These are phyloP conservation scores for Therioaphis trifolii DNA, from an alignment of 2,888 invertebrate species.

Conservation along the genomic window DNA sequence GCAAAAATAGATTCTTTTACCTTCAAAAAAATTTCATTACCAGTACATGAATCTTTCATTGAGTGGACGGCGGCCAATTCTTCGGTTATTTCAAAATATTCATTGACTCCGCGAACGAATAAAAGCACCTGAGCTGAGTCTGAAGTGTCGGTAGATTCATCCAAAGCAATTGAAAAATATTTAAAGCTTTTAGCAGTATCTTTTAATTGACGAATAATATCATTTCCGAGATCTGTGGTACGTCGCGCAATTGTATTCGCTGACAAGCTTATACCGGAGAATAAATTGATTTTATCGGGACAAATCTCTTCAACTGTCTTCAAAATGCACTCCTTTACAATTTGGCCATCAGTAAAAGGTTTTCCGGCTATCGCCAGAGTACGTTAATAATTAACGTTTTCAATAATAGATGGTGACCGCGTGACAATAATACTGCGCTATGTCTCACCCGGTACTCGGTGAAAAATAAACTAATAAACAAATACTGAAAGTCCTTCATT, in stretches of 20 bases:
- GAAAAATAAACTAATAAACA: too few species aligned
- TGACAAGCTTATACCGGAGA: constrained; percentile 44
- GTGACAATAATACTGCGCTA: too few species aligned
- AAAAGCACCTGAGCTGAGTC: neutral
- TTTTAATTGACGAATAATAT: constrained; percentile 32
- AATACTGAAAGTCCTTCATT: too few species aligned
- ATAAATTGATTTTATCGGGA: constrained; percentile 44
- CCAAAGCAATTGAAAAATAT: constrained; percentile 38
- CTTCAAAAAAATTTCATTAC: constrained; percentile 16
- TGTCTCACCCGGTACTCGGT: too few species aligned
- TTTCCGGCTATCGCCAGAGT: constrained; percentile 51
- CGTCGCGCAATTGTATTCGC: constrained; percentile 37
- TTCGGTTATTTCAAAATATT: constrained; percentile 30
- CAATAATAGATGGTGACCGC: too few species aligned
- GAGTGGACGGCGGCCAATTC: constrained; percentile 27
- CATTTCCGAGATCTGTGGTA: constrained; percentile 25
- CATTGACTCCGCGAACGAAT: constrained; percentile 29
- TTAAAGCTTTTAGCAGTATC: neutral
- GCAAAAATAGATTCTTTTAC: constrained; percentile 11
- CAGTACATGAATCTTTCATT: constrained; percentile 25
- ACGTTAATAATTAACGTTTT: too few species aligned
- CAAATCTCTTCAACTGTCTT: constrained; percentile 45
- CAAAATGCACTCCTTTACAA: constrained; percentile 51
- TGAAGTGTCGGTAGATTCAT: constrained; percentile 41
- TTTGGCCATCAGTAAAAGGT: constrained; percentile 52